Evolutionary conservation across 2,113 vertebrate species (phyloP), one percentile per base, ranked within the genome.

Genomic region (Passer montanus): DNA sequence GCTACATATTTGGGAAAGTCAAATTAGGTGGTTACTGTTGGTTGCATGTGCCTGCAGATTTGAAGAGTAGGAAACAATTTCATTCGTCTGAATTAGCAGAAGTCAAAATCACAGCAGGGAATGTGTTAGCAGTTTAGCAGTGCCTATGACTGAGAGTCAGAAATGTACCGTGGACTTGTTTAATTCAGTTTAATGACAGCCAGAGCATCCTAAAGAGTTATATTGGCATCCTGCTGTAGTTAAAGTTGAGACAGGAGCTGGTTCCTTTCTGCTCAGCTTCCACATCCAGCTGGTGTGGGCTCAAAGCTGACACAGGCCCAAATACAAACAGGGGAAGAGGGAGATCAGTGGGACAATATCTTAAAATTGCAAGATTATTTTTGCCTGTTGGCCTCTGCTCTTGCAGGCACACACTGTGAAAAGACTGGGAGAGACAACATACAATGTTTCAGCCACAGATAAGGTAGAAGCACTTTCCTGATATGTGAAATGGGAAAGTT

Each of bases 131-230:
- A 50, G 12, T 16, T 75, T 63, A n/a, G 6, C 24, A 63, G 15
- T 14, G 9, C 30, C 46, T 52, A 8, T 0, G 3, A 35, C 0
- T 62, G 39, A 49, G 33, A 41, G 11, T 47, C 35, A 56, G 46
- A 64, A 89, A 35, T 21, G 8, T 16, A 39, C 10, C 13, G 30
- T 69, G 27, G 27, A 30, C 15, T 7, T 56, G 15, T 90, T 62
- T 64, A 55, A 3, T 26, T 84, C 41, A 59, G 28, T 55, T 83
- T 64, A 52, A 18, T 30, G 44, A 28, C 28, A 81, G 9, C 13
- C 73, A 86, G 21, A 58, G 11, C 16, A 69, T 15, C 35, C 30
- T 43, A 7, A 77, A 55, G 7, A 28, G 2, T 37, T 63, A 4
- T 33, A 27, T 6, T 75, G 30, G 7, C 9, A 67, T 52, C 8